A percentile compares a stretch with the other conserved stretches of the same genome.
These are phyloP conservation scores for Champsocephalus esox DNA, from an alignment of 2,797 vertebrate species.

Conservation along the genomic window DNA sequence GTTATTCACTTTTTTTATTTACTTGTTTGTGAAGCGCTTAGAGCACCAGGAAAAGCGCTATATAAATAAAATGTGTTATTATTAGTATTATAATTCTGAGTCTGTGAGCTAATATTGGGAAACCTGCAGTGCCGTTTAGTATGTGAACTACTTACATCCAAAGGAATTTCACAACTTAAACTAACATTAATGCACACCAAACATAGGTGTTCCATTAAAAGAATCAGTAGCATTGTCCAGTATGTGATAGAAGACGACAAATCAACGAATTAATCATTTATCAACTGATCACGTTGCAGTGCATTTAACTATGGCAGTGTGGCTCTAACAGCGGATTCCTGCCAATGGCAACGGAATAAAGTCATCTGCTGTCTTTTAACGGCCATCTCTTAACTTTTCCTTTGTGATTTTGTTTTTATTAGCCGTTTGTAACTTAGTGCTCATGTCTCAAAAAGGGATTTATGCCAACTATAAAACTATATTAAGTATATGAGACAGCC, in stretches of 20 bases:
- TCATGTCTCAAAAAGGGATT: neutral
- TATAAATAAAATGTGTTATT: no score
- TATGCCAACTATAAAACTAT: neutral
- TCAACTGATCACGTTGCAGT: slow-evolving; percentile 13
- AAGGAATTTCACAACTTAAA: neutral
- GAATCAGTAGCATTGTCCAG: slow-evolving; percentile 7
- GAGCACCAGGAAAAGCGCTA: no score
- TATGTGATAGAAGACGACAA: neutral
- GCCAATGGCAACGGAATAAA: neutral
- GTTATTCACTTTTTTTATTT: neutral
- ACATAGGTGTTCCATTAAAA: neutral
- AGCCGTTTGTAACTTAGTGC: neutral
- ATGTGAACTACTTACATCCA: slow-evolving; percentile 4
- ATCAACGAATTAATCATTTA: neutral
- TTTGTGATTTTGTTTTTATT: neutral
- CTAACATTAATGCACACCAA: slow-evolving; percentile 1
- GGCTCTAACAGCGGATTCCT: slow-evolving; percentile 4
- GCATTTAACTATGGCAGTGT: slow-evolving; percentile 6
- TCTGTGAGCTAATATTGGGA: neutral
- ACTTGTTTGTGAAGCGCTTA: no score
- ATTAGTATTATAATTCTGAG: neutral
- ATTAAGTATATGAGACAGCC: neutral
- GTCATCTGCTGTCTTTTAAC: neutral
- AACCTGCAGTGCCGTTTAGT: slow-evolving; percentile 8
- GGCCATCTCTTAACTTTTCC: neutral